Base-by-base conservation (phyloP, 2,113 vertebrate genomes). In the Tichodroma muraria region DNA sequence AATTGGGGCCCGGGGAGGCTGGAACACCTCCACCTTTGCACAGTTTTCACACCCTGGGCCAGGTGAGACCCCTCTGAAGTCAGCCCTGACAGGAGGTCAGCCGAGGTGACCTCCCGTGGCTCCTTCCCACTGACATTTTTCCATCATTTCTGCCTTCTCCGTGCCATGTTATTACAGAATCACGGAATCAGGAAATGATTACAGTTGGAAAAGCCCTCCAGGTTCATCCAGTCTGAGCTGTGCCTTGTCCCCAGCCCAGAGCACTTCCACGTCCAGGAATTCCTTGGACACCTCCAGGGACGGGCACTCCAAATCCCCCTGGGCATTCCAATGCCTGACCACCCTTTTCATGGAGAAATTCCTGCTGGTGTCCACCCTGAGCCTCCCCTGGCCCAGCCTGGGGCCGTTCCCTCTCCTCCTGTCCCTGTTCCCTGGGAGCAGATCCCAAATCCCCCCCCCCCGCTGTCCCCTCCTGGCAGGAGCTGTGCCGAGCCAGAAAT, bases 191-290 rank as follows among this genome's bases (percentile, higher is more conserved):
- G 70, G 70, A 16, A 35, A 35, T 25, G 0, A 20, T 8, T 28
- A 9, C 1, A 7, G 44, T 10, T 38, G 38, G 44, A 24, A 73
- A 88, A 59, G 13, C 5, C 33, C 50, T 45, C 52, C 10, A 2
- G 21, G 37, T 9, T 2, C 52, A 66, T 6, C 8, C 2, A 56
- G 35, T 8, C 28, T 65, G 5, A 17, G 10, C 24, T 31, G 65
- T 42, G 66, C 19, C 65, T 2, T 11, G 52, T 57, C 15, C 35
- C 66, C n/a, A 54, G 49, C n/a, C 45, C 47, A 6, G 49, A 79
- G n/a, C 73, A 0, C 31, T 15, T 2, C 54, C 42, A 44, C 25
- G 0, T 27, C 49, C 56, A 47, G 56, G 7, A 7, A 0, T 79
- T 30, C 50, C 76, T 49, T 4, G 76, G 31, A 1, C 76, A 27